phyloP scores from a whole-genome alignment of 2,888 invertebrate species.

The Nezara viridula region DNA sequence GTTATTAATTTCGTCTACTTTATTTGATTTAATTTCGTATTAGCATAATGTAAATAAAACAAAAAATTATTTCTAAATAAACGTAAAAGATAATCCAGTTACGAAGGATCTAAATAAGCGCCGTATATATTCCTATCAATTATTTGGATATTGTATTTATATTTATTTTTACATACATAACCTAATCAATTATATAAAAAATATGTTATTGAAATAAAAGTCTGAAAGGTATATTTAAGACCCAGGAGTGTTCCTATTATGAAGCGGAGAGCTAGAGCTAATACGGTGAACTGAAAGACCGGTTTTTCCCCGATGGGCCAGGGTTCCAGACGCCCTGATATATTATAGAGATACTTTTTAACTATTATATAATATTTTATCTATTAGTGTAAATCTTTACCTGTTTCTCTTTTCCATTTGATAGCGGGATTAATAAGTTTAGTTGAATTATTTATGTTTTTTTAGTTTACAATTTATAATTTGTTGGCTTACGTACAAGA shows the following conservation, averaged over 20 bases:
- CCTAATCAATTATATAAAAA: background rate
- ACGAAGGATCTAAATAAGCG: background rate
- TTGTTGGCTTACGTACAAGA: background rate
- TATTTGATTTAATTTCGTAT: too few relatives aligned
- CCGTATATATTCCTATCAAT: background rate
- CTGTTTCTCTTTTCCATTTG: background rate
- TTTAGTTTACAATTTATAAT: background rate
- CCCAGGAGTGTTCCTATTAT: background rate
- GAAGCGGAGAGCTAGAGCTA: background rate
- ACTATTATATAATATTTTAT: slow-evolving; percentile 7
- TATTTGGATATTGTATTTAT: background rate
- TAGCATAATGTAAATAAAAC: too few relatives aligned
- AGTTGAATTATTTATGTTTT: background rate
- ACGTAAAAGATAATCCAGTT: too few relatives aligned
- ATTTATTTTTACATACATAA: background rate
- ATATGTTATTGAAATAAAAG: background rate
- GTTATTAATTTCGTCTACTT: too few relatives aligned
- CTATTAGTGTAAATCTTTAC: background rate
- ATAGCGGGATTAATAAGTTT: background rate
- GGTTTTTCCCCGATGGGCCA: background rate
- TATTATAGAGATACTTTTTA: background rate
- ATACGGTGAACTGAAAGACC: background rate
- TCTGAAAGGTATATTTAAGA: background rate
- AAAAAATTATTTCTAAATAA: too few relatives aligned
- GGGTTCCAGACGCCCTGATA: background rate